Base-by-base conservation (phyloP, 1,140 invertebrate species). In the Lordiphosa mommai region DNA sequence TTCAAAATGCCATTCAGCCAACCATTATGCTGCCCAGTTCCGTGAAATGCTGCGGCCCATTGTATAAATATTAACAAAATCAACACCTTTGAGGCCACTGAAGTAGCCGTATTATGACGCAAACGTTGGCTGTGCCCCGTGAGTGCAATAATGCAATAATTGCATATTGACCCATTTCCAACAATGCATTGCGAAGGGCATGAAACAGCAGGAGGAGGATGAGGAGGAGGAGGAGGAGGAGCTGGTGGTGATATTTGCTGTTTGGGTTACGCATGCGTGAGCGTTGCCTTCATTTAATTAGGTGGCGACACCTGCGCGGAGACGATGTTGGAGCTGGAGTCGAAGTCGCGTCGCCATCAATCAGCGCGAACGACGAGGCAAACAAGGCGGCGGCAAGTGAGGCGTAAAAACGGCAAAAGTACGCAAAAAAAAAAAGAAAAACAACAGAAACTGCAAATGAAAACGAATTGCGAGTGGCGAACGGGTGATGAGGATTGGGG, bases 251-350 rank as follows among this genome's bases (percentile, higher is more conserved):
- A 37, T 71, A 53, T 71, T 70, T 70, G 43, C 41, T 47, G 57
- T 67, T 61, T 71, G 72, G 65, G 76, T 80, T 80, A 80, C 76
- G 76, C 76, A 80, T 80, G 76, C 76, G 76, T 80, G 72, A 73
- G 53, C 76, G 71, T 84, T 82, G 76, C 76, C 76, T 82, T 80
- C 76, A 63, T 76, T 80, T 84, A 80, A 80, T 80, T 80, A 80
- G 77, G 66, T 72, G 71, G 76, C 77, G 76, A 82, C 74, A 80
- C 74, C 74, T 80, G 76, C 43, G 52, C 53, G 65, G 49, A 48
- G 46, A 37, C 23, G 12, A 5, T 56, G 32, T 14, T 17, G 37
- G 17, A 60, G 61, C 46, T 17, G 13, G 33, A 41, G 52, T 32
- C 34, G 50, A 36, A 57, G 64, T 57, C 33, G 27, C 49, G 76